These are phyloP conservation scores for Aleadryas rufinucha DNA, from an alignment of 2,113 vertebrate species.

Conservation along the genomic window DNA sequence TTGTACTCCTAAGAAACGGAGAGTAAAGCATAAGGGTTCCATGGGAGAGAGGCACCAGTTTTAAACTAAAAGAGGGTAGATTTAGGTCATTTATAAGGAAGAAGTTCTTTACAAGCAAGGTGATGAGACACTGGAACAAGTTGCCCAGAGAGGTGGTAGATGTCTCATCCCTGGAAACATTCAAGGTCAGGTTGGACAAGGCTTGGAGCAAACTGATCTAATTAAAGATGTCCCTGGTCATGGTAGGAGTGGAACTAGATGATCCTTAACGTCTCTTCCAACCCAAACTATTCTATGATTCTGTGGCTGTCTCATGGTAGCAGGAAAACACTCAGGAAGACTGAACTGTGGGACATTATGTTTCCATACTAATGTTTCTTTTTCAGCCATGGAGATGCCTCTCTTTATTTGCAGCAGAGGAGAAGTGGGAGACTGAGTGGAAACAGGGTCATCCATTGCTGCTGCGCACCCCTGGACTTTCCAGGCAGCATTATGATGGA, in stretches of 20 bases:
- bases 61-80: neutral
- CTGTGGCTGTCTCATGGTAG: neutral
- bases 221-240: neutral
- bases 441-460: neutral
- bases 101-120: neutral
- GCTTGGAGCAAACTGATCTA: neutral
- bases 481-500: neutral
- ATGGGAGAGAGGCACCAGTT: neutral
- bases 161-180: neutral
- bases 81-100: neutral
- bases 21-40: neutral
- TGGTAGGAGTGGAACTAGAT: neutral
- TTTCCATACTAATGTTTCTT: neutral
- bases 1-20: neutral
- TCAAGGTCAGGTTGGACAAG: neutral
- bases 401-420: neutral
- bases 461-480: neutral
- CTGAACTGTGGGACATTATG: neutral
- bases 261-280: neutral
- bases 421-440: neutral
- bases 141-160: neutral
- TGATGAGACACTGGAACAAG: neutral
- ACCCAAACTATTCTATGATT: neutral
- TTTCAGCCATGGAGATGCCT: neutral
- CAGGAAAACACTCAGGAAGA: neutral